Evolutionary conservation across 2,113 vertebrate species (phyloP), one percentile per base, ranked within the genome.

Genomic region (Phalacrocorax carbo): DNA sequence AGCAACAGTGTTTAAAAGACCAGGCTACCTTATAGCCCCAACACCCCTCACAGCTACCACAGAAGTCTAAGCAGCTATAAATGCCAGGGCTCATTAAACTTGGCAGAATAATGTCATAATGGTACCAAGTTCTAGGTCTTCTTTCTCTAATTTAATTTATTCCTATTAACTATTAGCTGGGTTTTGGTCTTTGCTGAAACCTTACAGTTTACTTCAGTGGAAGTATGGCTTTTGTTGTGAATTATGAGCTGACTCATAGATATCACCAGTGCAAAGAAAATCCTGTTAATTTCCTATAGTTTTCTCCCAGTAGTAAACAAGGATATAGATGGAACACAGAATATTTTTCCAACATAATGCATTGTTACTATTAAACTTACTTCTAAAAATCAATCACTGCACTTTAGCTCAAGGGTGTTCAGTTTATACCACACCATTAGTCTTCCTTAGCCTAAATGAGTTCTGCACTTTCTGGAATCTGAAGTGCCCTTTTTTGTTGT

Each of bases 371-470:
- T 93, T 92, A 94, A 90, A 96, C 84, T 73, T 84, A 58, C 72
- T 87, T 79, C 81, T 82, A 78, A 88, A 71, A 94, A 93, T 94
- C 88, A 88, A 83, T 90, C 92, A 80, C 9, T 5, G 51, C 32
- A 81, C 82, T 92, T 73, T 38, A 88, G 76, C 88, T 96, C 0
- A 0, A 88, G 84, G 66, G 64, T 68, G 64, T 64, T 93, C 90
- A 55, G 82, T 88, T 88, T 86, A 83, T 73, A 66, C 79, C 58
- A 78, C 32, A 62, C 75, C 76, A 95, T 92, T 70, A 92, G n/a
- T 88, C 95, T 96, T 85, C 17, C 72, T 73, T 92, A 94, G 90
- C 83, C 82, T 94, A 93, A 95, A 92, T 96, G 92, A 94, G 4
- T 81, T 61, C 58, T 51, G 27, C 4, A 15, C 90, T 88, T 93